Evolutionary conservation across 2,797 vertebrate species (phyloP), one percentile per base, ranked within the genome.

Genomic region (Coregonus suidteri): DNA sequence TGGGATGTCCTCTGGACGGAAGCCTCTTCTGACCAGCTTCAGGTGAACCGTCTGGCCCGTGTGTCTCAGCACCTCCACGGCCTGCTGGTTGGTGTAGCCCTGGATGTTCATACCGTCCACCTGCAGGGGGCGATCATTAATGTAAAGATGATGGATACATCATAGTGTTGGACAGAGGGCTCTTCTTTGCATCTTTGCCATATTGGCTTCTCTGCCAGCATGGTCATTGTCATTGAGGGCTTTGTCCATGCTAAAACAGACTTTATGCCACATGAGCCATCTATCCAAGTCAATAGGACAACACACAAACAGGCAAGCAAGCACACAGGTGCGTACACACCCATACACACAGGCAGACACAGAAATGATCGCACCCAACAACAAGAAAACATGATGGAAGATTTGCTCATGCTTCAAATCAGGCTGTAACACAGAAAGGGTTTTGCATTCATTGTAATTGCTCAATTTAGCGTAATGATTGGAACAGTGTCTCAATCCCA

Each of bases 1-100:
- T 14, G 88, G 82, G 69, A 91, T 88, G 51, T 94, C 93, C 6
- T 97, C 97, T 3, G 95, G 94, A 74, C 91, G 95, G 81, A 90
- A 89, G 30, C 94, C 94, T 71, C 95, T 94, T 62, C 97, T 94
- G 83, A 97, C 92, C 77, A 99, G 94, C 68, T 95, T 96, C 14
- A 99, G 96, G 16, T 87, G 92, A 74, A 99, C 98, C 0, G 93
- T 96, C 85, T 98, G 97, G 75, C 97, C 95, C 0, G 98, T 99
- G 91, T 96, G 97, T 37, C 96, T 90, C 75, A 99, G 89, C 54
- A 98, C 94, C 0, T 99, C 98, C 80, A 99, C 98, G 4, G 98
- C 98, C 91, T 99, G 96, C 71, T 99, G 98, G 87, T 99, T 99
- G 84, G 96, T 98, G 93, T 96, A 98, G 74, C 96, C 97, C 84